These are phyloP conservation scores for Strigops habroptila DNA, from an alignment of 2,113 vertebrate genomes.

Conservation along the genomic window DNA sequence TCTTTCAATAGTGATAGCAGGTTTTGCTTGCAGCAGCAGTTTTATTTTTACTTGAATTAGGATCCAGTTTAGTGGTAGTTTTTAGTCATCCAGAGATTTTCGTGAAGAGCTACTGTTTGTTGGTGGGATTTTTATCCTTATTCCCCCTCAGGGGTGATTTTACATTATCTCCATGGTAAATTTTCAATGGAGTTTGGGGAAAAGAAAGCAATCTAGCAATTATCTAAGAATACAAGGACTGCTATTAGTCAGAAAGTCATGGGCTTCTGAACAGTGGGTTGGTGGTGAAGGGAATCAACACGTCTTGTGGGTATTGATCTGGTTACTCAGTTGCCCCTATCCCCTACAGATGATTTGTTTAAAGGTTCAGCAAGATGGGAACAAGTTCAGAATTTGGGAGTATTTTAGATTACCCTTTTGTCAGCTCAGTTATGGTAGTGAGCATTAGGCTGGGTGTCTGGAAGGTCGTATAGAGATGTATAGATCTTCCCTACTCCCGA, in stretches of 20 bases:
- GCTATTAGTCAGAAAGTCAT: neutral
- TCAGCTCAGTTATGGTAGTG: neutral
- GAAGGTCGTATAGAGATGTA: neutral
- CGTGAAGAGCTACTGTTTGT: neutral
- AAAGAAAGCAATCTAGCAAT: neutral
- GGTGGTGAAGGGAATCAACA: neutral
- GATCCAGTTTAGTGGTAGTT: neutral
- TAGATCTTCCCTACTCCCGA: neutral
- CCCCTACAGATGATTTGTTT: neutral
- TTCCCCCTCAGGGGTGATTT: neutral
- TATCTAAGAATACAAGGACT: neutral
- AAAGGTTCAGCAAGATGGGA: neutral
- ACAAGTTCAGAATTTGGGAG: neutral
- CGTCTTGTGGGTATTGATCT: neutral
- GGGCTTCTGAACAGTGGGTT: neutral
- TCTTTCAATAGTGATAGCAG: neutral
- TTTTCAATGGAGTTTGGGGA: neutral
- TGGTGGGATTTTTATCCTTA: neutral
- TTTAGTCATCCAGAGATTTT: neutral
- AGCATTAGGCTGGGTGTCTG: neutral
- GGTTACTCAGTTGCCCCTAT: neutral
- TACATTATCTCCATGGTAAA: neutral
- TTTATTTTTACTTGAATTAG: neutral
- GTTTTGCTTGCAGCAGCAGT: neutral
- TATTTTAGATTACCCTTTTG: neutral